phyloP scores from a whole-genome alignment of 2,888 invertebrate genomes.

The Macaria liturata region DNA sequence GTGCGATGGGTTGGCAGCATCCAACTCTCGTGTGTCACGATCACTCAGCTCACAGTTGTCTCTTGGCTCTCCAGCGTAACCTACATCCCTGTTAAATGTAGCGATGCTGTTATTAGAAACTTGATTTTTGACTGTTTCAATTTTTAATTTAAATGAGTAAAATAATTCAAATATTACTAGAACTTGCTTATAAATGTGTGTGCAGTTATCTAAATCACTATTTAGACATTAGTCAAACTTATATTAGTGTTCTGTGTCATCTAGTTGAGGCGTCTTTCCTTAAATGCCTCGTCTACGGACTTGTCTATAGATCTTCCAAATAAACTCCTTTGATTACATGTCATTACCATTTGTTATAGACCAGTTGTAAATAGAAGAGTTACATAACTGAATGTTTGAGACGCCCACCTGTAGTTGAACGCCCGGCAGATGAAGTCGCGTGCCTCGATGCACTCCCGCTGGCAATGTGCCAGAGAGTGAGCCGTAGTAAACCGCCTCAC shows the following conservation, averaged over 20 bases:
- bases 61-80: constrained; percentile 84
- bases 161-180: too few relatives aligned
- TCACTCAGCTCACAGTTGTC: constrained; percentile 97
- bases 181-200: too few relatives aligned
- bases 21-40: constrained; percentile 91
- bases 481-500: constrained; percentile 89
- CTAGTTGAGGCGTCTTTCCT: too few relatives aligned
- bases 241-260: too few relatives aligned
- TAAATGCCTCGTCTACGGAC: too few relatives aligned
- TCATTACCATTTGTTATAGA: too few relatives aligned
- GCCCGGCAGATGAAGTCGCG: constrained; percentile 93
- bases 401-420: constrained; percentile 90
- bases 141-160: too few relatives aligned
- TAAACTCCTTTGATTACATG: too few relatives aligned
- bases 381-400: constrained; percentile 24
- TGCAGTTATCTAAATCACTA: too few relatives aligned
- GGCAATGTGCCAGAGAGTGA: constrained; percentile 90
- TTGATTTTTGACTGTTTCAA: constrained; percentile 19
- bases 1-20: constrained; percentile 92
- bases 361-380: too few relatives aligned
- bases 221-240: too few relatives aligned
- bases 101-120: constrained; percentile 16
- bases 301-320: too few relatives aligned
- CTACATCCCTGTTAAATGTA: constrained; percentile 73
- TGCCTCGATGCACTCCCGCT: constrained; percentile 92